phyloP scores from a whole-genome alignment of 2,113 vertebrate genomes.

The Microtus oregoni region DNA sequence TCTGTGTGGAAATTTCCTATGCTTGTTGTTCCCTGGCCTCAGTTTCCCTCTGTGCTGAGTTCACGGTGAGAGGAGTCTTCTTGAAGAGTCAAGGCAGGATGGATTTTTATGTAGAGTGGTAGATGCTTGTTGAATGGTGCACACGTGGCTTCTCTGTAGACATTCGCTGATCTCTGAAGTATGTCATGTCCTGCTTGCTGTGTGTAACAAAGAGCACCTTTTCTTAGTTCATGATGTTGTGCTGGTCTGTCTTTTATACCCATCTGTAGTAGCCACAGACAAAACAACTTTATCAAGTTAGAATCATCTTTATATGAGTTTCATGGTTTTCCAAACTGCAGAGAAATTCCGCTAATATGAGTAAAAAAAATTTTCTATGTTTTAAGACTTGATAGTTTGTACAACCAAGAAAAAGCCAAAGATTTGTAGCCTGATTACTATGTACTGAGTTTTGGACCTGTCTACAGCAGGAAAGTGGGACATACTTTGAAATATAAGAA shows the following conservation, averaged over 20 bases:
- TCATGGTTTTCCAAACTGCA: not conserved
- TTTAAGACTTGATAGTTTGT: not conserved
- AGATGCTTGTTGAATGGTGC: not conserved
- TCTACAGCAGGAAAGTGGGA: not conserved
- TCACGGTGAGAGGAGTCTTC: not conserved
- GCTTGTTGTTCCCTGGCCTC: not conserved
- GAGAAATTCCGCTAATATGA: not conserved
- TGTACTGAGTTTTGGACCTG: not conserved
- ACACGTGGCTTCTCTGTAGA: not conserved
- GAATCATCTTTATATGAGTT: conserved; percentile 2
- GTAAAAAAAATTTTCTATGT: not conserved
- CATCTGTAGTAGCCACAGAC: not conserved
- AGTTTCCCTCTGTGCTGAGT: not conserved
- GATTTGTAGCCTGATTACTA: not conserved
- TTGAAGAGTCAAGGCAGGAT: not conserved
- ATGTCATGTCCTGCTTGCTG: not conserved
- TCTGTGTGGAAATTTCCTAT: not conserved
- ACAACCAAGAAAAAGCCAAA: not conserved
- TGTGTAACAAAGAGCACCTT: not conserved
- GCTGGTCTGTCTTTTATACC: not conserved
- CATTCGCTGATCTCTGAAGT: too few relatives aligned
- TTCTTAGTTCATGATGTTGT: not conserved
- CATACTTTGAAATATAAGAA: not conserved
- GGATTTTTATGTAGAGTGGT: not conserved
- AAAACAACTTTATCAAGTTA: not conserved